Base-by-base conservation (phyloP, 2,113 vertebrate species). In the Ellobius talpinus region DNA sequence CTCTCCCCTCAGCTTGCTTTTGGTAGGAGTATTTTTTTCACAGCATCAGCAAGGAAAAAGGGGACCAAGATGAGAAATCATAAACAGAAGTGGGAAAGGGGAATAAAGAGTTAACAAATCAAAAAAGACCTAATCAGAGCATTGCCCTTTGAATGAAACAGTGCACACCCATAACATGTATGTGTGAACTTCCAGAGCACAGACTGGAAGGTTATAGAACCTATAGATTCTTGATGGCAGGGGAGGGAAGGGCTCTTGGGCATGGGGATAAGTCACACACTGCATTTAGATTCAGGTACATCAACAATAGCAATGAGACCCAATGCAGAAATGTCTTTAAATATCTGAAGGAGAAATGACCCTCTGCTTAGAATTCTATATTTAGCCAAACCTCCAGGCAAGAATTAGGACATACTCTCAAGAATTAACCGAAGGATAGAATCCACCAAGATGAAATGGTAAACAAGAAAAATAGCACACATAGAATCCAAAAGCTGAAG, bases 381-480 rank as follows among this genome's bases (percentile, higher is more conserved):
- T 65, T 91, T 78, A 94, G 87, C 74, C 79, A 93, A 95, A 87
- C 23, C 78, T 93, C 89, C 42, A 78, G 47, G 65, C 47, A 89
- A 85, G 78, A 96, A 91, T 58, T 88, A 65, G 84, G 39, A 79
- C 52, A 58, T 24, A 79, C 19, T 66, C 77, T 95, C 73, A 79
- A 84, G 42, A 93, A 90, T 70, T 79, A 87, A 58, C 90, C 17
- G 36, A 78, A 81, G 52, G 78, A 79, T 29, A 9, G n/a, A 45
- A 61, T 68, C 63, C 33, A 79, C 42, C 7, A 88, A 89, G 77
- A 55, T 89, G 82, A 93, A 93, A 91, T 2, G 7, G 47, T 33
- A 86, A 96, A 66, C 39, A 73, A 74, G 63, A 42, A 87, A 87
- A 87, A 55, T 45, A 70, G 61, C 74, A 47, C 88, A 70, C 42